Conservation (phyloP, 1,140 invertebrate species). For the Leptinotarsa lineolata region DNA sequence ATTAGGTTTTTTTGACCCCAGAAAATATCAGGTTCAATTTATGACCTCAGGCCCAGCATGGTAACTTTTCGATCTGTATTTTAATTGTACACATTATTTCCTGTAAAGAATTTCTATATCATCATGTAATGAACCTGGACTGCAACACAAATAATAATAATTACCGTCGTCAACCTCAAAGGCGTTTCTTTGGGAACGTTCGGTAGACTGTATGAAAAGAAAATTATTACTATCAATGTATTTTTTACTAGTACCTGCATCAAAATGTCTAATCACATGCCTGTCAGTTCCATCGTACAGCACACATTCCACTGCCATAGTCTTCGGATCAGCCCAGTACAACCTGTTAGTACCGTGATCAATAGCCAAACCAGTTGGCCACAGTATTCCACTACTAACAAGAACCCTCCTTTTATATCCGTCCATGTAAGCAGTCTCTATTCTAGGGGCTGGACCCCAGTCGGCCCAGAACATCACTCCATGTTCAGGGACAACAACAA, state of each 20-base stretch:
- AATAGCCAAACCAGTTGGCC: constrained; percentile 71
- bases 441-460: constrained; percentile 57
- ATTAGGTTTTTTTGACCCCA: no score
- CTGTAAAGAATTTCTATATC: no score
- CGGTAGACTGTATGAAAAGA: no score
- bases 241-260: constrained; percentile 49
- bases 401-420: constrained; percentile 65
- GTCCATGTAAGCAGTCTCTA: constrained; percentile 71
- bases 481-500: constrained; percentile 70
- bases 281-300: constrained; percentile 70
- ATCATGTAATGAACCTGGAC: no score
- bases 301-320: constrained; percentile 69
- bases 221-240: background rate
- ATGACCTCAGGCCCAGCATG: no score
- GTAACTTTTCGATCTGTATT: no score
- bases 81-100: no score
- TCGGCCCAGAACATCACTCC: constrained; percentile 60
- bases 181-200: no score
- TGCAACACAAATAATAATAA: no score
- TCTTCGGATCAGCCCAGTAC: constrained; percentile 78
- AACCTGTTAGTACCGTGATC: constrained; percentile 69
- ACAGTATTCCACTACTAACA: constrained; percentile 63
- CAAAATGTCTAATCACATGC: constrained; percentile 62
- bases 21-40: no score
- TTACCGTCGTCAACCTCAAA: no score